Base-by-base conservation (phyloP, 2,113 vertebrate genomes). In the Orycteropus afer region DNA sequence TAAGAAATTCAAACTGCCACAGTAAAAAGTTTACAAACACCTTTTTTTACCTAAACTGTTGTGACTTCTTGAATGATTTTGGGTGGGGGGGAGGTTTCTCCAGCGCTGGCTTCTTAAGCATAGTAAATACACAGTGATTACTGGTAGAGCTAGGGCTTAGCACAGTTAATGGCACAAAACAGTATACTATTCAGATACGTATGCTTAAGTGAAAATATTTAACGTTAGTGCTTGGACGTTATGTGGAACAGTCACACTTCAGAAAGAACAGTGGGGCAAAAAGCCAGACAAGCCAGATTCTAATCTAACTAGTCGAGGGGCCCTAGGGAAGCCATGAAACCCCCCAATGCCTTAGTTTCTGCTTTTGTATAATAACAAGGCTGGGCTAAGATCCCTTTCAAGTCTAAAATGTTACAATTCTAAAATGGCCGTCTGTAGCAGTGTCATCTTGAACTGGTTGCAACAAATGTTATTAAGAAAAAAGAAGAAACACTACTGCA, bases 341-440 rank as follows among this genome's bases (percentile, higher is more conserved):
- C 57, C 80, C 85, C 51, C 40, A 14, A 27, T 80, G 73, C 73
- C 81, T 92, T 47, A 71, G 71, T 86, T 96, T 93, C 77, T 93
- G 85, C 17, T 95, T 88, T 95, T 91, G 63, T 84, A 88, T 90
- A 96, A 77, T 82, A 78, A 80, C 23, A 95, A 10, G 55, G 40
- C 9, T 89, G 74, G 25, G 34, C 82, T 74, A 91, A 81, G 25
- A 86, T 77, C 71, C 71, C 86, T 90, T 90, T 53, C 81, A 95
- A 92, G 61, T 96, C 78, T 90, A 93, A 96, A 95, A 95, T 89
- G 82, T 69, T 82, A 25, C 47, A 91, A 93, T 88, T 86, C 93
- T 96, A 97, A 97, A 65, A 97, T 96, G 96, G 97, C 96, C 29
- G 95, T 94, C 92, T 82, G n/a, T 67, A 92, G 95, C 53, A 53